Percentiles rank a stretch among this genome's conserved stretches.
Evolutionary conservation across 2,888 invertebrate genomes (phyloP).

Genomic region (Pimpla rufipes): DNA sequence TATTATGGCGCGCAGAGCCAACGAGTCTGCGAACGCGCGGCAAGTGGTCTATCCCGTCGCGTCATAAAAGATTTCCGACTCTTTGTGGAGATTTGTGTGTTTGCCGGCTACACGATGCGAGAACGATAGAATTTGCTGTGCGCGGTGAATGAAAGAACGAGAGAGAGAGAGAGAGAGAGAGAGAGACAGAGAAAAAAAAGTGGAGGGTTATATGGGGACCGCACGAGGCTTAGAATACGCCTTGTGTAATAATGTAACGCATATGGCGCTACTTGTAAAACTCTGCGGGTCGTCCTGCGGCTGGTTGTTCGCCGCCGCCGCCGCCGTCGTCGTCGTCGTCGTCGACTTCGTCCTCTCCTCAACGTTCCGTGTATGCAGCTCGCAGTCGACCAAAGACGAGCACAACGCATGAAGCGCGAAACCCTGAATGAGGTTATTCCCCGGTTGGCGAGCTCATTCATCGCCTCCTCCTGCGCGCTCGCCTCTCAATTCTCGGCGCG

Average conservation of each 20-base stretch:
- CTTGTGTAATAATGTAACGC: slow-evolving; percentile 84
- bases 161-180: slow-evolving; percentile 42
- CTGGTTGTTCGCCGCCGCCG: slow-evolving; percentile 65
- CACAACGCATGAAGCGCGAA: slow-evolving; percentile 68
- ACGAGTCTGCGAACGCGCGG: slow-evolving; percentile 83
- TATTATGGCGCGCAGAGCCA: slow-evolving; percentile 37
- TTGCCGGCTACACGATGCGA: slow-evolving; percentile 65
- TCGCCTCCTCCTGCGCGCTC: slow-evolving; percentile 57
- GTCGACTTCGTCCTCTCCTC: slow-evolving; percentile 19
- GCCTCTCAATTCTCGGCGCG: slow-evolving; percentile 53
- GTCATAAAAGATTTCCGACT: slow-evolving; percentile 83
- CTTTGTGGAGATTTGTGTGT: slow-evolving; percentile 79
- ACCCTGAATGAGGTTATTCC: slow-evolving; percentile 82
- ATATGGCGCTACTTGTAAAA: slow-evolving; percentile 85
- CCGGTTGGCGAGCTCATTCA: slow-evolving; percentile 78
- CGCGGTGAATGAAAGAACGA: slow-evolving; percentile 28
- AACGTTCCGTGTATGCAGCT: slow-evolving; percentile 22
- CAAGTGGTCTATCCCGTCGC: slow-evolving; percentile 79
- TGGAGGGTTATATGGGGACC: slow-evolving; percentile 71
- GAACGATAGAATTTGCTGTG: slow-evolving; percentile 47
- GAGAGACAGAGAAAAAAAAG: slow-evolving; percentile 28
- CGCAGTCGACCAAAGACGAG: slow-evolving; percentile 19
- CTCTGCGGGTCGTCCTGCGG: slow-evolving; percentile 83
- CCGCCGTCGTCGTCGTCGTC: slow-evolving; percentile 23
- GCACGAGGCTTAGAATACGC: slow-evolving; percentile 73